Conservation (phyloP, 1,140 invertebrate species). For the Cydia amplana region DNA sequence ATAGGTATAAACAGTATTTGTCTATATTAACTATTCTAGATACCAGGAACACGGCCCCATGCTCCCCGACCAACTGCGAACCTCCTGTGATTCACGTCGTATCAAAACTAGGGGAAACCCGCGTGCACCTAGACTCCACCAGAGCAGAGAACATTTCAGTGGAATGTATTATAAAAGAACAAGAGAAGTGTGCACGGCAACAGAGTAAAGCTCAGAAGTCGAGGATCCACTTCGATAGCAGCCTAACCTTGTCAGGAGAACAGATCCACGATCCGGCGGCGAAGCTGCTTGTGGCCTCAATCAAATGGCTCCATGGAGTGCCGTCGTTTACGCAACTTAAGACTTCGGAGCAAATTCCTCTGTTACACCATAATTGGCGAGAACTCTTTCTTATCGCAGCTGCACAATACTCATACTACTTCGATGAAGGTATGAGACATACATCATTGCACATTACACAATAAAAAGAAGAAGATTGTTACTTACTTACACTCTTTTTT, state of each 20-base stretch:
- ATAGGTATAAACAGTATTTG: not conserved
- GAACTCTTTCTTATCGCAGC: constrained; percentile 92
- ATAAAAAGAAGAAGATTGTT: constrained; percentile 5
- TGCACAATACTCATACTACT: constrained; percentile 87
- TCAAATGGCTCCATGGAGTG: constrained; percentile 89
- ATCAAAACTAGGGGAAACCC: not conserved
- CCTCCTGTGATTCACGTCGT: constrained; percentile 12
- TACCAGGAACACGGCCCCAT: not conserved
- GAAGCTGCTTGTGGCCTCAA: constrained; percentile 87
- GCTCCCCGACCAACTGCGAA: constrained; percentile 11
- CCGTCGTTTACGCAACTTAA: constrained; percentile 88
- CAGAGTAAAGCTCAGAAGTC: not conserved
- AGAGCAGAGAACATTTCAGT: constrained; percentile 26
- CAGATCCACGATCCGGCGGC: constrained; percentile 87
- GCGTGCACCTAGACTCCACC: constrained; percentile 7
- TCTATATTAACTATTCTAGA: not conserved
- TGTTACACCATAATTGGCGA: constrained; percentile 90
- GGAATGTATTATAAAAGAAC: constrained; percentile 23
- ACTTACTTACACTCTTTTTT: constrained; percentile 35
- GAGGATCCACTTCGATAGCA: not conserved
- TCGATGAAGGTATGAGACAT: constrained; percentile 83
- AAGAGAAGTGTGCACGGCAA: not conserved
- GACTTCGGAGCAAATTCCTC: constrained; percentile 84
- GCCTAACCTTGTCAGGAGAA: constrained; percentile 70
- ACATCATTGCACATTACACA: not conserved